Evolutionary conservation across 2,113 vertebrate species (phyloP).

Genomic region (Xiphophorus couchianus): DNA sequence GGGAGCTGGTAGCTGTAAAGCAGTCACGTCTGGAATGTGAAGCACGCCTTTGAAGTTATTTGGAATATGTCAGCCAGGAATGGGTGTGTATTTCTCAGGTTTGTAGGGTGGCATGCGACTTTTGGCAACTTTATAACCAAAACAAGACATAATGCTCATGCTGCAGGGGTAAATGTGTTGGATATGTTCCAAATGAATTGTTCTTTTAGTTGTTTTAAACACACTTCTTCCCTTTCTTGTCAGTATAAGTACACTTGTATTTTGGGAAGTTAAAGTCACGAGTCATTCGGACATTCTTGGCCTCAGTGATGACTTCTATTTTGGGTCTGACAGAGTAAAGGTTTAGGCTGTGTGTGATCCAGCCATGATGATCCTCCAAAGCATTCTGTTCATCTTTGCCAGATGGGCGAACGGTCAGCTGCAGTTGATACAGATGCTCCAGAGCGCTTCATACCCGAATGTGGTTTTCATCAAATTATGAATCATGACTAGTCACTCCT

Average conservation of each 20-base stretch:
- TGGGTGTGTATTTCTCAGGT: slow-evolving; percentile 36
- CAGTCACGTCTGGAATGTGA: slow-evolving; percentile 60
- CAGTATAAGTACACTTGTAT: slow-evolving; percentile 43
- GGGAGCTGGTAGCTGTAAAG: slow-evolving; percentile 43
- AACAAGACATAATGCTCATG: slow-evolving; percentile 42
- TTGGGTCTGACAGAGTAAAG: slow-evolving; percentile 12
- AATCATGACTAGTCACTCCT: not conserved
- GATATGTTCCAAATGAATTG: slow-evolving; percentile 3
- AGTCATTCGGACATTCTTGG: slow-evolving; percentile 42
- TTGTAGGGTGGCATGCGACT: slow-evolving; percentile 22
- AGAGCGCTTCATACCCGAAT: slow-evolving; percentile 20
- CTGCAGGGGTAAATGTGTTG: slow-evolving; percentile 5
- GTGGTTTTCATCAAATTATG: slow-evolving; percentile 31
- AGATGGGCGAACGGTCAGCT: slow-evolving; percentile 24
- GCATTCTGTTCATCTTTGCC: slow-evolving; percentile 56
- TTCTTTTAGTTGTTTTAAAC: not conserved
- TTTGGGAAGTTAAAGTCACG: slow-evolving; percentile 63
- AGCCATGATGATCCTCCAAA: not conserved
- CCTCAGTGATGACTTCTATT: slow-evolving; percentile 57
- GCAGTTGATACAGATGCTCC: slow-evolving; percentile 22
- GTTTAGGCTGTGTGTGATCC: slow-evolving; percentile 6
- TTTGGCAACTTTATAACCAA: slow-evolving; percentile 56
- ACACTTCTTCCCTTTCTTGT: slow-evolving; percentile 1
- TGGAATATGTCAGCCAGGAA: slow-evolving; percentile 54
- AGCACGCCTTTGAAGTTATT: slow-evolving; percentile 69